These are phyloP conservation scores for Halocaridina rubra DNA, from an alignment of 2,888 invertebrate species.

Conservation along the genomic window DNA sequence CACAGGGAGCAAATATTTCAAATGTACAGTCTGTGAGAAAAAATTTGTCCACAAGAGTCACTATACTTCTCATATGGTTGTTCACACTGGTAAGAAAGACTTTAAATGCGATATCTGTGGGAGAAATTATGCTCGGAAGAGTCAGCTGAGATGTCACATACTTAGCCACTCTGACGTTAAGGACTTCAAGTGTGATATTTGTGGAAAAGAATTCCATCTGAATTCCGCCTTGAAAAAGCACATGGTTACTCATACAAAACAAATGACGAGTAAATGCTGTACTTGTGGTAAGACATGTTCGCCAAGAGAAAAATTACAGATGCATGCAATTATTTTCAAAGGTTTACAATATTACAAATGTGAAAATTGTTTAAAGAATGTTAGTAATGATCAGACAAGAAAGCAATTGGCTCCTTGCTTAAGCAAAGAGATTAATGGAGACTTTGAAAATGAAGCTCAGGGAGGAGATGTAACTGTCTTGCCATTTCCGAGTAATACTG, in stretches of 20 bases:
- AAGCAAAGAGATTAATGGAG: too few relatives aligned
- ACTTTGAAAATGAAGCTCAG: too few relatives aligned
- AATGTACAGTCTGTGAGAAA: slow-evolving; percentile 16
- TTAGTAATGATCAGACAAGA: too few relatives aligned
- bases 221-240: slow-evolving; percentile 10
- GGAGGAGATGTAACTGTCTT: too few relatives aligned
- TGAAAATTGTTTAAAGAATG: too few relatives aligned
- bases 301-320: too few relatives aligned
- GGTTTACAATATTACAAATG: too few relatives aligned
- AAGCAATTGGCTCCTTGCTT: too few relatives aligned
- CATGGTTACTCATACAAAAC: background rate
- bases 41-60: slow-evolving; percentile 6
- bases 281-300: too few relatives aligned
- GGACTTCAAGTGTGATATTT: slow-evolving; percentile 18
- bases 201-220: background rate
- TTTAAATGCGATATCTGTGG: slow-evolving; percentile 34
- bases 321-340: too few relatives aligned
- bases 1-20: background rate
- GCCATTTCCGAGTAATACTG: too few relatives aligned
- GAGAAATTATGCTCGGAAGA: slow-evolving; percentile 5
- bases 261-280: too few relatives aligned
- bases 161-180: slow-evolving; percentile 1
- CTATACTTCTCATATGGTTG: slow-evolving; percentile 4
- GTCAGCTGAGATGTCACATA: background rate
- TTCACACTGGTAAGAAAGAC: background rate